A percentile compares a stretch with the other conserved stretches of the same genome.
Conservation (phyloP, 92 coral and sea anemone species). For the Porites evermanni region DNA sequence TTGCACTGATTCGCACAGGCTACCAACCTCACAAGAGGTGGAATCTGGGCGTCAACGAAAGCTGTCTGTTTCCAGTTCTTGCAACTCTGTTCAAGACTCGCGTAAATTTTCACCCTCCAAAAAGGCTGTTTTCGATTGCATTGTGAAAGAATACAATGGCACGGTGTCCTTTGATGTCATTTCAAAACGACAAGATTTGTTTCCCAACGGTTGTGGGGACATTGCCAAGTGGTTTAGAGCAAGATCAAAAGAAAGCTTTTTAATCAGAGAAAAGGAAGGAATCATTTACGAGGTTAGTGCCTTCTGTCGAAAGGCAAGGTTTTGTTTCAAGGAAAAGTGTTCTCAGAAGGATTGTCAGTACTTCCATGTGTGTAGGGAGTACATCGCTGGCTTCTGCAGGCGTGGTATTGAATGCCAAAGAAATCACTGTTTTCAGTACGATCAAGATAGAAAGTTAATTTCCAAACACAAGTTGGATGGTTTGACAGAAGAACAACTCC, state of each 20-base stretch:
- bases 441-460: slow-evolving; percentile 22
- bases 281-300: slow-evolving; percentile 35
- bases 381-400: slow-evolving; percentile 56
- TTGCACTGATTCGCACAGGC: neutral
- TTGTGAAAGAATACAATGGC: slow-evolving; percentile 55
- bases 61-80: slow-evolving; percentile 27
- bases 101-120: slow-evolving; percentile 21
- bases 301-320: slow-evolving; percentile 42
- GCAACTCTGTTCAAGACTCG: slow-evolving; percentile 16
- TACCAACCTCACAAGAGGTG: neutral
- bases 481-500: slow-evolving; percentile 52
- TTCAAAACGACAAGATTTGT: slow-evolving; percentile 42
- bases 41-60: neutral
- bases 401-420: slow-evolving; percentile 48
- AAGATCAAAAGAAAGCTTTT: slow-evolving; percentile 36
- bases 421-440: slow-evolving; percentile 45
- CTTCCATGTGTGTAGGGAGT: slow-evolving; percentile 57
- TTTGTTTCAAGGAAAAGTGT: slow-evolving; percentile 52
- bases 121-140: slow-evolving; percentile 56
- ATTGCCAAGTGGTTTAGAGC: slow-evolving; percentile 47
- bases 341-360: slow-evolving; percentile 26
- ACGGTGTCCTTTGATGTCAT: slow-evolving; percentile 41
- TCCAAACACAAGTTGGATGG: slow-evolving; percentile 48
- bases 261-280: slow-evolving; percentile 42
- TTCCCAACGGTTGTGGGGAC: slow-evolving; percentile 47